phyloP scores from a whole-genome alignment of 2,113 vertebrate genomes.

The Patagioenas fasciata region DNA sequence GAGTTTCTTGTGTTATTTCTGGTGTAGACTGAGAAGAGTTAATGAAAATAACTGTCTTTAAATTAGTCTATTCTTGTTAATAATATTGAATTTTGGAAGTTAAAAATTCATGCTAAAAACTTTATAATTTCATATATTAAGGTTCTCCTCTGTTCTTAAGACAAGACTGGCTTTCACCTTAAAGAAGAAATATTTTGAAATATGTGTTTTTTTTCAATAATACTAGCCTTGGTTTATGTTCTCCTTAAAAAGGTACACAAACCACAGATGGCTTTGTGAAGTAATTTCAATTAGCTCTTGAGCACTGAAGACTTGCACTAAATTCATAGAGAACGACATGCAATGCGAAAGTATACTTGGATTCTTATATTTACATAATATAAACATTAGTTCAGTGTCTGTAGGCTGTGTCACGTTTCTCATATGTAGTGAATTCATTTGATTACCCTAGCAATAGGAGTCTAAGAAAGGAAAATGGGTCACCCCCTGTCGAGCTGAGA shows the following conservation, averaged over 20 bases:
- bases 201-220: neutral
- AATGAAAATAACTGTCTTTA: neutral
- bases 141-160: neutral
- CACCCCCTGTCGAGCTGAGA: neutral
- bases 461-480: neutral
- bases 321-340: neutral
- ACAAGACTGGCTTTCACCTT: neutral
- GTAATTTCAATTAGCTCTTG: neutral
- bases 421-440: neutral
- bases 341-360: neutral
- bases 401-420: neutral
- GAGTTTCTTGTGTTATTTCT: neutral
- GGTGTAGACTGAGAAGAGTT: neutral
- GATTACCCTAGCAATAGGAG: neutral
- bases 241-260: neutral
- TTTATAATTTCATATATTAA: neutral
- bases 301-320: neutral
- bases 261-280: neutral
- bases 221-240: neutral
- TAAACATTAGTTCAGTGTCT: neutral
- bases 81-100: neutral
- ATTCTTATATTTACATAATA: neutral
- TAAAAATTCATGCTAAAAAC: neutral
- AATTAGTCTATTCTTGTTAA: neutral
- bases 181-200: neutral